phyloP scores from a whole-genome alignment of 2,797 vertebrate species.

The Haliaeetus albicilla region DNA sequence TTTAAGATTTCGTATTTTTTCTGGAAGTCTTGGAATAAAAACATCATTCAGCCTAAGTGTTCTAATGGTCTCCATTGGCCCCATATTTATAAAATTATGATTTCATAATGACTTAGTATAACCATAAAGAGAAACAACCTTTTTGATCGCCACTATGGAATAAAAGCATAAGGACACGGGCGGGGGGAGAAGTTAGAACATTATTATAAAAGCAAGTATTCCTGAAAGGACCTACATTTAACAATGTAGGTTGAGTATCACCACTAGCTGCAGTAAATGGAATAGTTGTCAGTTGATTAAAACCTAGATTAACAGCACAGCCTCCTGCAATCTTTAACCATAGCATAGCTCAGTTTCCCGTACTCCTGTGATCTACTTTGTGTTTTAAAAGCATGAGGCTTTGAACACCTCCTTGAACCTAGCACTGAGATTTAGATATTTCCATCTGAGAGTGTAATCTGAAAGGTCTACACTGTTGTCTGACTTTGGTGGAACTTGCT shows the following conservation, averaged over 20 bases:
- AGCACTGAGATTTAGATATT: not conserved
- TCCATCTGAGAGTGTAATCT: not conserved
- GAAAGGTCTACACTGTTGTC: not conserved
- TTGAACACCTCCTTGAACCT: not conserved
- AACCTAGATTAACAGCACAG: not conserved
- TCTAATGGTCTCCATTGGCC: not conserved
- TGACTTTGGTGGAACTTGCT: not conserved
- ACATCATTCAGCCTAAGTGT: not conserved
- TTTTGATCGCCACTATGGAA: not conserved
- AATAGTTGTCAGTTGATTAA: not conserved
- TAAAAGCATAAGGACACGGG: not conserved
- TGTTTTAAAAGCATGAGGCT: not conserved
- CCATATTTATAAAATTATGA: not conserved
- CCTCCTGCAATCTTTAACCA: not conserved
- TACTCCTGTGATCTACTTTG: not conserved
- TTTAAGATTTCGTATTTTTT: not conserved
- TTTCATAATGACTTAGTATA: not conserved
- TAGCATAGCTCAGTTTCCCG: not conserved
- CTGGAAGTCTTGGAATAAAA: not conserved
- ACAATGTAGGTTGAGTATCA: not conserved
- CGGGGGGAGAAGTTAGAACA: rapidly evolving
- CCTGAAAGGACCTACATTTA: not conserved
- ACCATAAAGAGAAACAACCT: not conserved
- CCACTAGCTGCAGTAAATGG: not conserved
- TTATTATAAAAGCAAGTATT: not conserved